These are phyloP conservation scores for Drosophila siamana DNA, from an alignment of 2,888 invertebrate species.

Conservation along the genomic window DNA sequence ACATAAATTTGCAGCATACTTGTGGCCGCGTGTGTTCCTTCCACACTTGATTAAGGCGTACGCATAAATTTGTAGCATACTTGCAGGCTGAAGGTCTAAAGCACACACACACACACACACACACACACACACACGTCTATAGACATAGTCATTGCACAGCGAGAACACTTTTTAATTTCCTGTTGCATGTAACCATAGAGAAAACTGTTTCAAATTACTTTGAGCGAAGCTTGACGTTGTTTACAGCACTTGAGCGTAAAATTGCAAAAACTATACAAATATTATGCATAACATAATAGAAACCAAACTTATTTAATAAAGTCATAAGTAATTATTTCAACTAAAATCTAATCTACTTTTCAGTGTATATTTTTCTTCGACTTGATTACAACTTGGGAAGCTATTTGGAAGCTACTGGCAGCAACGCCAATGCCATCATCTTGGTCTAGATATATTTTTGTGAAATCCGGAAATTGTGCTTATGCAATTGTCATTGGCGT, in stretches of 20 bases:
- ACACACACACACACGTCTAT: not conserved
- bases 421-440: not conserved
- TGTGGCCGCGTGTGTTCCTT: not conserved
- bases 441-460: slow-evolving; percentile 29
- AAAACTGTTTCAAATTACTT: slow-evolving; percentile 1
- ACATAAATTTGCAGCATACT: slow-evolving; percentile 3
- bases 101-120: not conserved
- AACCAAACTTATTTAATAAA: not conserved
- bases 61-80: slow-evolving; percentile 30
- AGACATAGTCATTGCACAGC: slow-evolving; percentile 1
- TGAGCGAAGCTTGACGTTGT: not conserved
- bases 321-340: not conserved
- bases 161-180: slow-evolving; percentile 43
- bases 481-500: slow-evolving; percentile 65
- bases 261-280: not conserved
- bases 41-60: slow-evolving; percentile 7
- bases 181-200: slow-evolving; percentile 31
- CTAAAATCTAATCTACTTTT: too few species aligned
- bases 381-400: not conserved
- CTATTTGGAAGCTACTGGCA: not conserved
- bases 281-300: not conserved
- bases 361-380: not conserved
- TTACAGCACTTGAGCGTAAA: not conserved
- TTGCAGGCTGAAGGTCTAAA: not conserved
- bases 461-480: slow-evolving; percentile 71